Evolutionary conservation across 2,888 invertebrate genomes (phyloP), one percentile per base, ranked within the genome.

Genomic region (Polia nebulosa): DNA sequence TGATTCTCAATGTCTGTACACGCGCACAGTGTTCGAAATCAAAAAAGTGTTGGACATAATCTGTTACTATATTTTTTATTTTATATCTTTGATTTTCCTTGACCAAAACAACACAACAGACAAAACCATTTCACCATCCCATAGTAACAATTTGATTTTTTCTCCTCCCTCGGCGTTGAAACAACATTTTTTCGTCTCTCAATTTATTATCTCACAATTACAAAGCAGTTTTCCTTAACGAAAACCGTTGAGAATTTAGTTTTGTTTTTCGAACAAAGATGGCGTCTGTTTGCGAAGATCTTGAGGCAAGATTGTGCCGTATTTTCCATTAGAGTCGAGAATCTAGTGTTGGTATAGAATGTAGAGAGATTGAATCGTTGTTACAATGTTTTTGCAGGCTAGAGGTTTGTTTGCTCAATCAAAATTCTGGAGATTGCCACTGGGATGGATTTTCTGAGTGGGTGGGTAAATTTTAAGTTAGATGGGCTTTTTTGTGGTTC

Each of bases 221-320:
- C 89, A 84, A 85, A 87, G 89, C 89, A 87, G 87, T 88, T 89
- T 83, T 84, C 84, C 84, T 79, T 69, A 77, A 81, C 87, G 85
- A 86, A 84, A 86, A 88, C 82, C 76, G 81, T 81, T 84, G 85
- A 84, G 85, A 86, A 81, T 86, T 87, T 80, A 82, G 80, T 82
- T 85, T 83, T 86, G 85, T 85, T 87, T 87, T 87, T 87, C 82
- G 71, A 73, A 82, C 84, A 84, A 88, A 90, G 89, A 90, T 87
- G 90, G 88, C 86, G 82, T 60, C 61, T 91, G 88, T 93, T 92
- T 92, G 91, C 90, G 67, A 79, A 88, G 86, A 90, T 89, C 91
- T 93, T 88, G 71, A 79, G 86, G 85, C 87, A 89, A 91, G 93
- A 93, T 93, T 94, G 92, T 85, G 90, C 88, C 82, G 83, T 85